Evolutionary conservation across 2,888 invertebrate genomes (phyloP).

Genomic region (Clunio marinus): DNA sequence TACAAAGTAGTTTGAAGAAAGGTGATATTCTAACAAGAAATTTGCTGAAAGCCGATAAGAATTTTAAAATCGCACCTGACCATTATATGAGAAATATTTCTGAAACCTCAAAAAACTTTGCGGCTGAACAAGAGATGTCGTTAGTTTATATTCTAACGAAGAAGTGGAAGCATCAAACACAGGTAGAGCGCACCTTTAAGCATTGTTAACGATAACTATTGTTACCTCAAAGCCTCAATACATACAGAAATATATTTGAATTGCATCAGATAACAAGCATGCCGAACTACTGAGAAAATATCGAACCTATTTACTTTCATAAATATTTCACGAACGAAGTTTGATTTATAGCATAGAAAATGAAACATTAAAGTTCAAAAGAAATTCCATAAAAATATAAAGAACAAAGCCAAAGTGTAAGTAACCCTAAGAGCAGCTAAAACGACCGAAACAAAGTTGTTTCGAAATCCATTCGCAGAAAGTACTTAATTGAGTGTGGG

Average conservation of each 20-base stretch:
- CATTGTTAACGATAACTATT: not conserved
- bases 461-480: not conserved
- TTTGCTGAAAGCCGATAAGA: not conserved
- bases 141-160: too few species aligned
- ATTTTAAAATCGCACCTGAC: not conserved
- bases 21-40: not conserved
- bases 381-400: not conserved
- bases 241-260: too few species aligned
- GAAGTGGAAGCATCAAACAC: not conserved
- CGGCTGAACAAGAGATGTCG: not conserved
- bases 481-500: not conserved
- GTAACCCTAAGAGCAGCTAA: not conserved
- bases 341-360: not conserved
- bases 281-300: not conserved
- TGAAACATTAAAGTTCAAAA: not conserved
- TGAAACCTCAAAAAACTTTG: not conserved
- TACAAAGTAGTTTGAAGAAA: too few species aligned
- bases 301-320: not conserved
- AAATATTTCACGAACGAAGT: not conserved
- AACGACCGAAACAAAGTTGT: not conserved
- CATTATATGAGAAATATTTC: not conserved
- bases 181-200: conserved; percentile 1
- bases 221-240: not conserved
- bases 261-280: not conserved
- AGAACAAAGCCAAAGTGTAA: not conserved